These are phyloP conservation scores for Ophion obscuratus DNA, from an alignment of 2,888 invertebrate genomes.

Conservation along the genomic window DNA sequence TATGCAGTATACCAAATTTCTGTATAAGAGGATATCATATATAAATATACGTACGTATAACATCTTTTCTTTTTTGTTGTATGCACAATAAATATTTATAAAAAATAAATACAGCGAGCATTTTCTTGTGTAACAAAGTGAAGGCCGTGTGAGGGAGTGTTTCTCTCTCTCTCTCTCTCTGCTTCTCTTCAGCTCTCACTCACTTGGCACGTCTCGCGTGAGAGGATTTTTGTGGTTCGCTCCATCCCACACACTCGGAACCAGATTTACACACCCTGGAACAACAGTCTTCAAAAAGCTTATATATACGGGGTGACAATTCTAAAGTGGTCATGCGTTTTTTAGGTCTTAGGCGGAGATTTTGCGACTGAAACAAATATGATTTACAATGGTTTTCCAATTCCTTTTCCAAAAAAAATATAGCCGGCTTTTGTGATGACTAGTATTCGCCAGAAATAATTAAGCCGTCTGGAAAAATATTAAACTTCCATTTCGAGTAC, in stretches of 20 bases:
- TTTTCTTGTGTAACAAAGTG: constrained; percentile 50
- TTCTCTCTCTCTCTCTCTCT: constrained; percentile 9
- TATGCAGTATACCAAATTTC: neutral
- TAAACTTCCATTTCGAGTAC: too few relatives aligned
- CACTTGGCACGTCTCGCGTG: constrained; percentile 59
- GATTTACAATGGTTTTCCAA: too few relatives aligned
- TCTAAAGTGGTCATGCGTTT: neutral
- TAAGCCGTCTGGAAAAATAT: too few relatives aligned
- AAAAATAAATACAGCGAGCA: constrained; percentile 26
- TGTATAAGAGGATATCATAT: neutral
- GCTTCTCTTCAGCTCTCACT: constrained; percentile 19
- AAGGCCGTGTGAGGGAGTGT: constrained; percentile 46
- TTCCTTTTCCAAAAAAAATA: too few relatives aligned
- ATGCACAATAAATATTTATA: neutral
- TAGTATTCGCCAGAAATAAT: too few relatives aligned
- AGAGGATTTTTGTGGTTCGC: constrained; percentile 61
- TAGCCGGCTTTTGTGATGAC: too few relatives aligned
- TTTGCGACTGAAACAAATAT: too few relatives aligned
- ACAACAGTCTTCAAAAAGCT: constrained; percentile 43
- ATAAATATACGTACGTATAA: neutral
- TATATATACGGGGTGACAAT: too few relatives aligned
- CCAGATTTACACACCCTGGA: constrained; percentile 53
- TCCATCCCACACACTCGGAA: constrained; percentile 29
- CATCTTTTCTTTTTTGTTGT: neutral
- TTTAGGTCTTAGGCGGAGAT: neutral